phyloP scores from a whole-genome alignment of 2,888 invertebrate genomes.

The Carpatolechia fugitivella region DNA sequence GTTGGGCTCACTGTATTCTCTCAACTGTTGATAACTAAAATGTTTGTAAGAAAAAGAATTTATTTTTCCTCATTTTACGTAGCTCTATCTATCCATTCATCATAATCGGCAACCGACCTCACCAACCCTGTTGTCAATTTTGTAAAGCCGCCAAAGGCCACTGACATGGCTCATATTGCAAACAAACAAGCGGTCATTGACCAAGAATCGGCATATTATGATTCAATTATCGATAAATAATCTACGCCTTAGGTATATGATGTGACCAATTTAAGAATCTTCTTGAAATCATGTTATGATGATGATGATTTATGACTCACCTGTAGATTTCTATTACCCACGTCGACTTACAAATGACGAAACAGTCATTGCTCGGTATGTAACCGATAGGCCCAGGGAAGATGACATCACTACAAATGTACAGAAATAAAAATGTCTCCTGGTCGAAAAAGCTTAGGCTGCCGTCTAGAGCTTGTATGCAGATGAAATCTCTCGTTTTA shows the following conservation, averaged over 20 bases:
- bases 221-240: too few relatives aligned
- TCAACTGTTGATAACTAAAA: constrained; percentile 86
- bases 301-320: too few relatives aligned
- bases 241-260: too few relatives aligned
- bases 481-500: constrained; percentile 91
- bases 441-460: constrained; percentile 94
- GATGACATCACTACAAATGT: constrained; percentile 88
- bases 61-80: too few relatives aligned
- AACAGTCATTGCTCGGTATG: constrained; percentile 88
- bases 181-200: too few relatives aligned
- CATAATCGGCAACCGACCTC: too few relatives aligned
- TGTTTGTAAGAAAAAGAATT: too few relatives aligned
- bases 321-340: constrained; percentile 93
- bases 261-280: background rate
- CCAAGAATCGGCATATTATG: background rate
- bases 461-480: constrained; percentile 95
- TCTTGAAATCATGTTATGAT: too few relatives aligned
- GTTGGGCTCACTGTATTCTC: constrained; percentile 83
- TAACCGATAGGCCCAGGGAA: constrained; percentile 93
- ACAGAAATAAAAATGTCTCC: constrained; percentile 91
- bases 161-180: too few relatives aligned
- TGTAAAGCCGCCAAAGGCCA: too few relatives aligned
- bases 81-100: too few relatives aligned
- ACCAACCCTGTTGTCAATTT: too few relatives aligned
- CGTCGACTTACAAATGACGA: constrained; percentile 88